These are phyloP conservation scores for Cotesia vestalis DNA, from an alignment of 1,140 invertebrate species.

Conservation along the genomic window DNA sequence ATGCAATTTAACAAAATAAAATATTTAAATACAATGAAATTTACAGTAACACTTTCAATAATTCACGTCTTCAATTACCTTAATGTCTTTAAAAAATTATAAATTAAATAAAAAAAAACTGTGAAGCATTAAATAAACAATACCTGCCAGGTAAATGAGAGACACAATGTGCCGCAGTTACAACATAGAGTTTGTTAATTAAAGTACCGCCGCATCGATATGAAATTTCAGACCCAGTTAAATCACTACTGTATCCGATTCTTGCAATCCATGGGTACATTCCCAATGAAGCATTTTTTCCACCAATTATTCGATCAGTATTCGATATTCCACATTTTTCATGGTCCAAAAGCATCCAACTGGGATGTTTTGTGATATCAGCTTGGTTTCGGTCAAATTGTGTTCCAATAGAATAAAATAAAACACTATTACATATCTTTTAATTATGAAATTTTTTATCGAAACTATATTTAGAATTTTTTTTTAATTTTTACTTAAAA, in stretches of 20 bases:
- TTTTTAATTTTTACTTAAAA: no score
- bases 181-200: slow-evolving; percentile 69
- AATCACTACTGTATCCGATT: slow-evolving; percentile 68
- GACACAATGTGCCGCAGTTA: slow-evolving; percentile 77
- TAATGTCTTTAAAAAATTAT: slow-evolving; percentile 12
- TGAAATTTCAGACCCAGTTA: slow-evolving; percentile 25
- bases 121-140: slow-evolving; percentile 31
- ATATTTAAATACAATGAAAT: no score
- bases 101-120: slow-evolving; percentile 21
- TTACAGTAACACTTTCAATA: background rate
- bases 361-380: slow-evolving; percentile 52
- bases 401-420: background rate
- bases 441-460: background rate
- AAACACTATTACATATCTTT: background rate
- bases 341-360: slow-evolving; percentile 59
- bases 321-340: slow-evolving; percentile 68
- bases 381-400: background rate
- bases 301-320: slow-evolving; percentile 72
- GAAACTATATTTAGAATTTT: no score
- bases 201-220: slow-evolving; percentile 73
- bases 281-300: slow-evolving; percentile 68
- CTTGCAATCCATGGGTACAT: slow-evolving; percentile 76
- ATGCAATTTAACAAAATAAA: no score
- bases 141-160: slow-evolving; percentile 59
- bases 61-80: slow-evolving; percentile 26